A percentile compares a stretch with the other conserved stretches of the same genome.
Conservation (phyloP, 2,113 vertebrate genomes). For the Orthochromis indermauri region DNA sequence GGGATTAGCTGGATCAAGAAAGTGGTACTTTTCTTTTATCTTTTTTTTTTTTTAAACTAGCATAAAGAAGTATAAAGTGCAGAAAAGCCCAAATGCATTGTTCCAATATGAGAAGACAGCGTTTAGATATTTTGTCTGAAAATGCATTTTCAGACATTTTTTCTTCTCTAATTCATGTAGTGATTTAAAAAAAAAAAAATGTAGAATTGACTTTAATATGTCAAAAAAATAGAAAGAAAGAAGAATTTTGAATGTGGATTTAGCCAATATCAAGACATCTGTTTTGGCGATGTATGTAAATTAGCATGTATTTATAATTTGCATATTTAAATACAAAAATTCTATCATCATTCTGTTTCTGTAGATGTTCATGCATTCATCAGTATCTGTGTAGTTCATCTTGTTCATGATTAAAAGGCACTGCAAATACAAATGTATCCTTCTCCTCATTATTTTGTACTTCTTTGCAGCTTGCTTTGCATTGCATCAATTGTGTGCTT, state of each 20-base stretch:
- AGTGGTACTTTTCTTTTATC: neutral
- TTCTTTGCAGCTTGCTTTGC: neutral
- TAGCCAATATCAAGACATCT: neutral
- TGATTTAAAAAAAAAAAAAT: neutral
- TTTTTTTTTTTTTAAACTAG: neutral
- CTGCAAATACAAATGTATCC: neutral
- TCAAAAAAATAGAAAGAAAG: neutral
- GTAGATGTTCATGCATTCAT: neutral
- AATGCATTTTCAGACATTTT: neutral
- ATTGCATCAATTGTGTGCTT: neutral
- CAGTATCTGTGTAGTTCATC: fast-evolving
- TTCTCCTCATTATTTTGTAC: neutral
- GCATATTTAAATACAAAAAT: neutral
- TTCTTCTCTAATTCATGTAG: neutral
- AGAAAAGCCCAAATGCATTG: neutral
- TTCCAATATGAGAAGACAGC: neutral
- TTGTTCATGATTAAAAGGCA: neutral
- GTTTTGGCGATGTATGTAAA: neutral
- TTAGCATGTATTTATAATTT: neutral
- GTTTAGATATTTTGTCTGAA: fast-evolving
- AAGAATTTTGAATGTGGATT: neutral
- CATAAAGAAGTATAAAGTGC: neutral
- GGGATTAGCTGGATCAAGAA: neutral
- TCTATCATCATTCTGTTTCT: neutral
- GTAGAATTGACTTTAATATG: neutral